Conservation (phyloP, 2,888 invertebrate genomes). For the Cephus pygmeus region DNA sequence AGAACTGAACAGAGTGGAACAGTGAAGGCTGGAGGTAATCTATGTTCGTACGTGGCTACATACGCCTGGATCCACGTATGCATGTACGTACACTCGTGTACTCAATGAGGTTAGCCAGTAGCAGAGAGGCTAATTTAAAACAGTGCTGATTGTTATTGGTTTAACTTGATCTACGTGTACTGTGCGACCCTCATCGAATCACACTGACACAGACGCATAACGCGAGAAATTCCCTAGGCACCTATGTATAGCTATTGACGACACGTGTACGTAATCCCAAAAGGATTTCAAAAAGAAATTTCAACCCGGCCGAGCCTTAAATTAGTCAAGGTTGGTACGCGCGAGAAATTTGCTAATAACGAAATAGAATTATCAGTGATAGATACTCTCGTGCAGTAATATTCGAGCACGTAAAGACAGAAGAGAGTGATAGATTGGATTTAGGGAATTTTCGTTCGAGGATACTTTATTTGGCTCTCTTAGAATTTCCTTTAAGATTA, state of each 20-base stretch:
- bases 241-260: not conserved
- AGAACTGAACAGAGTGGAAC: not conserved
- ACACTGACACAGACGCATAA: not conserved
- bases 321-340: not conserved
- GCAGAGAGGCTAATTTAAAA: slow-evolving; percentile 31
- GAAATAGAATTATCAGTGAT: not conserved
- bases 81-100: not conserved
- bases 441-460: not conserved
- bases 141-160: slow-evolving; percentile 32
- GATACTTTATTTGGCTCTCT: not conserved
- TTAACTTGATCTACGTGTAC: slow-evolving; percentile 15
- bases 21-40: not conserved
- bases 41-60: not conserved
- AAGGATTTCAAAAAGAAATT: not conserved
- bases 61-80: not conserved
- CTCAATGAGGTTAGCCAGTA: not conserved
- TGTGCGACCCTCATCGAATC: not conserved
- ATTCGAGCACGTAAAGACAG: not conserved
- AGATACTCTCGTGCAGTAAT: not conserved
- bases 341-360: not conserved
- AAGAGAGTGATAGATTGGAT: not conserved
- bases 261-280: not conserved
- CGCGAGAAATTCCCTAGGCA: not conserved
- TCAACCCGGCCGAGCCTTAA: not conserved
- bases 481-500: not conserved